These are phyloP conservation scores for Campoletis raptor DNA, from an alignment of 2,888 invertebrate species.

Conservation along the genomic window DNA sequence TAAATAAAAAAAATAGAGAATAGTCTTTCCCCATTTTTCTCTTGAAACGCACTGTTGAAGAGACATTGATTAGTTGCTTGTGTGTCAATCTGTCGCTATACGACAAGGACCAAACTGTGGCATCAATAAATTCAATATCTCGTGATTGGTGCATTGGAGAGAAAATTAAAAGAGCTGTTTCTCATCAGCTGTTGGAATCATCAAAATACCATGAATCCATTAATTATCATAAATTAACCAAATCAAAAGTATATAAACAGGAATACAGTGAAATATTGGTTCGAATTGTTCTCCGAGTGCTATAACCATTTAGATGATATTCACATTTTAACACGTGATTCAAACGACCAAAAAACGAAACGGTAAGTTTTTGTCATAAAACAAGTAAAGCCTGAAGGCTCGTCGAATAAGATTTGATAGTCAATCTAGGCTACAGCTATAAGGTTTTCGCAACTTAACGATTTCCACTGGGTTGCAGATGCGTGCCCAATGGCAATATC, in stretches of 20 bases:
- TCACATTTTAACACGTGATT: too few relatives aligned
- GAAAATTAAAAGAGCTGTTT: not conserved
- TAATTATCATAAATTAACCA: too few relatives aligned
- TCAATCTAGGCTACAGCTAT: too few relatives aligned
- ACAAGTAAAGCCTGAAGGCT: not conserved
- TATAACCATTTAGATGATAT: too few relatives aligned
- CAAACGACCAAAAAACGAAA: too few relatives aligned
- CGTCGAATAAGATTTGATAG: too few relatives aligned
- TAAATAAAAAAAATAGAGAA: not conserved
- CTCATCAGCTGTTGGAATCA: too few relatives aligned
- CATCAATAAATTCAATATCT: too few relatives aligned
- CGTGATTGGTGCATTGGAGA: too few relatives aligned
- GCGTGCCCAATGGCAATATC: constrained; percentile 54
- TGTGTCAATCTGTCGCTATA: not conserved
- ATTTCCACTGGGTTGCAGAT: constrained; percentile 50
- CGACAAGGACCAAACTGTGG: not conserved
- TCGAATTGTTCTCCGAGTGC: not conserved
- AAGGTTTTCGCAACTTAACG: constrained; percentile 35
- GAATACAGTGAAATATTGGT: too few relatives aligned
- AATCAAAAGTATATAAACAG: too few relatives aligned
- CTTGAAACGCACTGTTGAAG: not conserved
- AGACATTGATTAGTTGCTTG: not conserved
- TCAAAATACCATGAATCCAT: too few relatives aligned
- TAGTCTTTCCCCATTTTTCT: not conserved
- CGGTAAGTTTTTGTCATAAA: not conserved